Percentiles rank a stretch among this genome's conserved stretches.
Conservation (phyloP, 2,113 vertebrate genomes). For the Lipophrys pholis region DNA sequence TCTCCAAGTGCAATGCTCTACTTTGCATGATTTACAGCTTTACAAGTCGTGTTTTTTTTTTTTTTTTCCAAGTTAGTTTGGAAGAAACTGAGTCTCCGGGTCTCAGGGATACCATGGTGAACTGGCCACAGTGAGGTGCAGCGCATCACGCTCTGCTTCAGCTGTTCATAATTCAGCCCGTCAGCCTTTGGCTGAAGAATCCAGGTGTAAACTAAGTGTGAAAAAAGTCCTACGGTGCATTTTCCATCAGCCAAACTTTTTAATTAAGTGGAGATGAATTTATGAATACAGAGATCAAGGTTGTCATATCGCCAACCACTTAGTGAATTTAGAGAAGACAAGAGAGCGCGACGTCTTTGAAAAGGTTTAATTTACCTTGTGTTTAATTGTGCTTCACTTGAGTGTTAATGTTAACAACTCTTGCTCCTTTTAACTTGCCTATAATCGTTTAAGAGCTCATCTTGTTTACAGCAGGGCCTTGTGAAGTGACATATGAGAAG, state of each 20-base stretch:
- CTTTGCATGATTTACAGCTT: constrained; percentile 61
- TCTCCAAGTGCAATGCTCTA: constrained; percentile 57
- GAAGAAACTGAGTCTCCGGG: constrained; percentile 46
- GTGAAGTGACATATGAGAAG: constrained; percentile 31
- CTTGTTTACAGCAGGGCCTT: constrained; percentile 45
- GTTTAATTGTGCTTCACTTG: constrained; percentile 16
- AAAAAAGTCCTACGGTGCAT: constrained; percentile 59
- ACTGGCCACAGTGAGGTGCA: constrained; percentile 45
- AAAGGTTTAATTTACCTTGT: constrained; percentile 39
- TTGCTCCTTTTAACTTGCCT: constrained; percentile 31
- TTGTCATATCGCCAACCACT: constrained; percentile 55
- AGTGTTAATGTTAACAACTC: constrained; percentile 42
- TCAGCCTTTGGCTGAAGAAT: constrained; percentile 38
- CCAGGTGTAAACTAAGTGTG: constrained; percentile 69
- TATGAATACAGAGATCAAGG: constrained; percentile 53
- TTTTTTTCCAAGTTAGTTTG: constrained; percentile 46
- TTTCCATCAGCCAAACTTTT: constrained; percentile 66
- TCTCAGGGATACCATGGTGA: constrained; percentile 70
- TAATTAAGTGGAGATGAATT: constrained; percentile 61
- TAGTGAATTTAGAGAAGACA: constrained; percentile 32
- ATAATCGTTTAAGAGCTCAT: constrained; percentile 25
- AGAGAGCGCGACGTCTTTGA: constrained; percentile 25
- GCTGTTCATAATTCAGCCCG: constrained; percentile 45
- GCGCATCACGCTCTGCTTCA: constrained; percentile 25
- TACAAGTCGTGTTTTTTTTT: constrained; percentile 40